These are phyloP conservation scores for Smittia aterrima DNA, from an alignment of 2,888 invertebrate genomes.

Conservation along the genomic window DNA sequence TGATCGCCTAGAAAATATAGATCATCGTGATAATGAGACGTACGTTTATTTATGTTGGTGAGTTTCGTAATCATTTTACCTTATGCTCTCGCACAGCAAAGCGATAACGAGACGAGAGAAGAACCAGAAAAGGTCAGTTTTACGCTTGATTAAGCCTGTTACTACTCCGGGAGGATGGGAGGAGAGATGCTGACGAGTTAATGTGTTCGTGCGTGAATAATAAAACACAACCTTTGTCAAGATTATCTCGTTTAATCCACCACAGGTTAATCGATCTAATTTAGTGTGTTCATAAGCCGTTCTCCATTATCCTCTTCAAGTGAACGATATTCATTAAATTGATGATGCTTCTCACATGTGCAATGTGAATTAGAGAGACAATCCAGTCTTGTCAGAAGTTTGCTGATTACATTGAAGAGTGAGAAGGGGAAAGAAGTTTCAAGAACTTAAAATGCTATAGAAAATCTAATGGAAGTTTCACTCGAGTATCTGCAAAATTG, in stretches of 20 bases:
- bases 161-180: too few relatives aligned
- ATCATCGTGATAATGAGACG: neutral
- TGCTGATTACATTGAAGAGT: neutral
- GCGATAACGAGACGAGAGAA: neutral
- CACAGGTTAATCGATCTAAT: constrained; percentile 19
- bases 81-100: neutral
- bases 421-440: neutral
- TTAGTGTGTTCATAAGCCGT: constrained; percentile 3
- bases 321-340: neutral
- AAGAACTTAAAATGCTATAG: neutral
- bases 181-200: too few relatives aligned
- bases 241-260: neutral
- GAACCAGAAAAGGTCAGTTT: neutral
- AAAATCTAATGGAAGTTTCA: neutral
- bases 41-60: neutral
- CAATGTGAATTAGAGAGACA: too few relatives aligned
- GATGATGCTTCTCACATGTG: neutral
- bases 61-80: neutral
- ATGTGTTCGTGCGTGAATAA: neutral
- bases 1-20: neutral
- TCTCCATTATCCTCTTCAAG: neutral
- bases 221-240: neutral
- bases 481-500: neutral
- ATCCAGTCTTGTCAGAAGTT: neutral
- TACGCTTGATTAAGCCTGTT: neutral